phyloP scores from a whole-genome alignment of 2,113 vertebrate species.

The Pollachius pollachius region DNA sequence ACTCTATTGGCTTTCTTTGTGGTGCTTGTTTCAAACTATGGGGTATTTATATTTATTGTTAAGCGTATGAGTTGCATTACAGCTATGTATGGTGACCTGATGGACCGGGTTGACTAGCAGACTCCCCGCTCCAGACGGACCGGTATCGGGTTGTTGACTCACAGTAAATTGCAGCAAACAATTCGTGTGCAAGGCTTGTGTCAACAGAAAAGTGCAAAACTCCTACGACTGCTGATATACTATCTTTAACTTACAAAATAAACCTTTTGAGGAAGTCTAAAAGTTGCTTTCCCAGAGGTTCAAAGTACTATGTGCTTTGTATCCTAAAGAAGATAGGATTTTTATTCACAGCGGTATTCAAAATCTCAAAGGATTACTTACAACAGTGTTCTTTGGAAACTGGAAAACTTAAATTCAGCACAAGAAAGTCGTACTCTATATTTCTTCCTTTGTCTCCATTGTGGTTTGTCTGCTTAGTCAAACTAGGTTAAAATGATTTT shows the following conservation, averaged over 20 bases:
- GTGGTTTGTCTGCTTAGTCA: too few relatives aligned
- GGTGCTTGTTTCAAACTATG: too few relatives aligned
- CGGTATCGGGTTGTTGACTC: slow-evolving; percentile 43
- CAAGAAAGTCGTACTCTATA: too few relatives aligned
- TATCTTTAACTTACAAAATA: slow-evolving; percentile 10
- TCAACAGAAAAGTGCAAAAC: slow-evolving; percentile 6
- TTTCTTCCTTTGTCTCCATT: too few relatives aligned
- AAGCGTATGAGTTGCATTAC: too few relatives aligned
- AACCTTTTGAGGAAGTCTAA: slow-evolving; percentile 15
- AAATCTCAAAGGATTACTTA: background rate
- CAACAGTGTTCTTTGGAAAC: background rate
- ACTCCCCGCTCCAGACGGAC: slow-evolving; percentile 40
- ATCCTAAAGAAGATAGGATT: slow-evolving; percentile 7
- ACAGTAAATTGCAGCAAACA: slow-evolving; percentile 20
- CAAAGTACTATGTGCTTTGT: slow-evolving; percentile 16
- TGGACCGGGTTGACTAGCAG: background rate
- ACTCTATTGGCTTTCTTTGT: background rate
- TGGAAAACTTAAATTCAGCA: slow-evolving; percentile 7
- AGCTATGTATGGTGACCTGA: background rate
- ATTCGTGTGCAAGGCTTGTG: slow-evolving; percentile 21
- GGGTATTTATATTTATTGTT: too few relatives aligned
- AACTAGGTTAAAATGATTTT: too few relatives aligned
- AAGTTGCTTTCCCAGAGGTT: slow-evolving; percentile 20
- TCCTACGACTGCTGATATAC: slow-evolving; percentile 9
- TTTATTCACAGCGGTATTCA: slow-evolving; percentile 20